Evolutionary conservation across 2,888 invertebrate species (phyloP), one percentile per base, ranked within the genome.

Genomic region (Melinaea marsaeus): DNA sequence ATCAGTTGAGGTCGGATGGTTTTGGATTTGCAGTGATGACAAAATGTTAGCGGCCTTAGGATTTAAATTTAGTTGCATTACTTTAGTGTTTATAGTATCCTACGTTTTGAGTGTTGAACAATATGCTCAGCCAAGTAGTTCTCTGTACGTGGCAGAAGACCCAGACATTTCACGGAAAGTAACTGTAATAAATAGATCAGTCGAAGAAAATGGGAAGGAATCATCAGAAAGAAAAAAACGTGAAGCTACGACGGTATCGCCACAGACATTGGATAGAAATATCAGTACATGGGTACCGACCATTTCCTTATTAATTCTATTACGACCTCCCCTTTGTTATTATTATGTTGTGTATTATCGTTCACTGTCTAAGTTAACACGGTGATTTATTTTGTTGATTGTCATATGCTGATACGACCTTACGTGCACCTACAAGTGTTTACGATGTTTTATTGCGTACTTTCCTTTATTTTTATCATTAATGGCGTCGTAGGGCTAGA

Each of bases 261-360:
- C 84, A 67, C 72, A 83, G 68, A 79, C 85, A 63, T 73, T 75
- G 51, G 70, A 79, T 63, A 86, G 83, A 80, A 90, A 89, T 74
- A 86, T 88, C 68, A 90, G 85, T 81, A 88, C 89, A 78, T 90
- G 90, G 91, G 91, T 91, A 87, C 85, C 72, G 59, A 59, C 60
- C 32, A 46, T 65, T 64, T 69, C 56, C 58, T 55, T 55, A 63
- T 59, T 67, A 67, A 73, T 75, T 73, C 66, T 67, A 73, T 76
- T 51, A 22, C 32, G 32, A 71, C 65, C 68, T 78, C 78, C 79
- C 78, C 79, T 80, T 80, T 80, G 75, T 80, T 77, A 7, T 80
- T 77, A 68, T 73, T 75, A 68, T 74, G 71, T 72, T 76, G 73
- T 73, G 68, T 66, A 72, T 68, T 66, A 66, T 69, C 69, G 70